Evolutionary conservation across 2,888 invertebrate genomes (phyloP), one percentile per base, ranked within the genome.

Genomic region (Amphimallon solstitiale): DNA sequence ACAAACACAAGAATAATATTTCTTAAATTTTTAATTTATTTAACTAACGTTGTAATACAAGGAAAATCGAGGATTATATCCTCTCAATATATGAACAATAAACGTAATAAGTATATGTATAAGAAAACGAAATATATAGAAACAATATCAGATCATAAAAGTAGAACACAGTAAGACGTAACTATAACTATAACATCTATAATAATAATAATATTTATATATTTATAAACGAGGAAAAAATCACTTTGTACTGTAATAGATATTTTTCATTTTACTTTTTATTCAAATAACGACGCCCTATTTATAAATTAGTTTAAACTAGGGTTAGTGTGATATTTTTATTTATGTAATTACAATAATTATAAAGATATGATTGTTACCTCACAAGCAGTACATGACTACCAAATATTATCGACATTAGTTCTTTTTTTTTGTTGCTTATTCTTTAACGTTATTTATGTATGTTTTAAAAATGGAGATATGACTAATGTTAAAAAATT

Each of bases 341-440:
- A 66, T 68, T 45, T 51, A 49, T 7, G 66, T 43, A 29, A 51
- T 63, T 61, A 61, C 35, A 5, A 29, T 29, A 29, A 37, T 59
- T 75, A 76, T 73, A 72, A 74, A 76, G 77, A 79, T 79, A 80
- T 80, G 79, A 80, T 80, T 80, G 79, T 80, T 79, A 77, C 73
- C 75, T 79, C 79, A 79, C 78, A 78, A 78, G 78, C 79, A 77
- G 72, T 73, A 74, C 72, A 73, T 69, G 72, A 65, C 71, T 73
- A 74, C 72, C 74, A 75, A 29, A 29, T 43, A 23, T 75, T 76
- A 77, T 77, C 77, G 75, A 77, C 75, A 75, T 75, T 74, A 73
- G 68, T 71, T 74, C 74, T 68, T 75, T 70, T 48, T 15, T 66
- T 64, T n/a, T n/a, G 52, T 37, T 62, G 23, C 43, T 63, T 52